Percentiles rank a stretch among this genome's conserved stretches.
These are phyloP conservation scores for Marmota flaviventris DNA, from an alignment of 2,113 vertebrate species.

Conservation along the genomic window DNA sequence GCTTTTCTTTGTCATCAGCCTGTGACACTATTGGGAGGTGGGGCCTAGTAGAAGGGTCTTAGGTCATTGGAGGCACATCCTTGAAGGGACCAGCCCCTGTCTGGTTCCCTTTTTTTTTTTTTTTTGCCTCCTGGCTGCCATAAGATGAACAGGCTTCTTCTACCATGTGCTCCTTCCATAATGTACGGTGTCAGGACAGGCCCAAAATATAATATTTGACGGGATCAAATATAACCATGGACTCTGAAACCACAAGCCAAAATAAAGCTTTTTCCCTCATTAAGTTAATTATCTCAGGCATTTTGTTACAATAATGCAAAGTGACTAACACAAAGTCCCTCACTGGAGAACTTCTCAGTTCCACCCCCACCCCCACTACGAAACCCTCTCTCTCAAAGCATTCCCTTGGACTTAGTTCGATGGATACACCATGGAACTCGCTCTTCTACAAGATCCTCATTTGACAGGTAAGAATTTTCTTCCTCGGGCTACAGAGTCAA, in stretches of 20 bases:
- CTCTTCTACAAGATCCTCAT: neutral
- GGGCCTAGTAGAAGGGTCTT: neutral
- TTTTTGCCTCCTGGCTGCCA: neutral
- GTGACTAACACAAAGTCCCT: neutral
- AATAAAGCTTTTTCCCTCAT: neutral
- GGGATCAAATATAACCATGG: neutral
- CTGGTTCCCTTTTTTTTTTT: neutral
- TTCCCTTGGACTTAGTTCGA: neutral
- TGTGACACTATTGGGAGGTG: neutral
- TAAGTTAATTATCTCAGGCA: neutral
- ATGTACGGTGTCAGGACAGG: neutral
- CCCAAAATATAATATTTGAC: neutral
- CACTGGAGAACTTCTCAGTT: neutral
- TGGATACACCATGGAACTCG: neutral
- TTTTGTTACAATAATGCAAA: neutral
- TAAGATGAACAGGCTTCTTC: neutral
- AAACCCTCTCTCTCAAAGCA: neutral
- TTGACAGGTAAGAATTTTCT: neutral
- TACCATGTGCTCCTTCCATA: neutral
- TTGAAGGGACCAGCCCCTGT: neutral
- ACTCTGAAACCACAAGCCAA: neutral
- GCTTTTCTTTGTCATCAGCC: neutral
- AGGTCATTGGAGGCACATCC: no score
- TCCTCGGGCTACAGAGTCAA: neutral
- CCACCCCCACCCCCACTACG: fast-evolving